Evolutionary conservation across 1,140 invertebrate genomes (phyloP).

Genomic region (Doryteuthis pealeii): DNA sequence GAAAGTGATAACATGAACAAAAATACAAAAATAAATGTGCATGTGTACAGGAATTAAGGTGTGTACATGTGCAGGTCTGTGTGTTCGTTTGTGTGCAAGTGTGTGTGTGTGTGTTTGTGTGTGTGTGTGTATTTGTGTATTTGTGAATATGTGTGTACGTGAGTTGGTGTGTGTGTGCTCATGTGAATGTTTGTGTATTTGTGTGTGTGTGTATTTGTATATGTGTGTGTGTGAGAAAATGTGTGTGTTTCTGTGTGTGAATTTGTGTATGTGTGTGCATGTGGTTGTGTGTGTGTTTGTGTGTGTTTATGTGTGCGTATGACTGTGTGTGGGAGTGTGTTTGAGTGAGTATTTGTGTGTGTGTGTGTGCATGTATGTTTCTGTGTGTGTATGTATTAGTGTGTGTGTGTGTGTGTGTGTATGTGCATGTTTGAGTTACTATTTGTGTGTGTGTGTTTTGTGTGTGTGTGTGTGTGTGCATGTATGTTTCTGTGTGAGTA

Average conservation of each 20-base stretch:
- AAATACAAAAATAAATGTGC: no score
- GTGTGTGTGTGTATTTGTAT: no score
- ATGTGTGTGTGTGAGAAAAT: background rate
- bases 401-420: background rate
- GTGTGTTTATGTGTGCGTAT: background rate
- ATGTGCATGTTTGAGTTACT: background rate
- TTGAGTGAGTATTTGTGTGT: background rate
- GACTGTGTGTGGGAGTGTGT: background rate
- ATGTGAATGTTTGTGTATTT: no score
- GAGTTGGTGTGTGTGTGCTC: no score
- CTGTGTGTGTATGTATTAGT: background rate
- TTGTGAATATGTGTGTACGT: no score
- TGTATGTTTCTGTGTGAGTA: background rate
- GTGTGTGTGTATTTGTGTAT: no score
- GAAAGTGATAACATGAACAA: no score
- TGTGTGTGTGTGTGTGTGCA: background rate
- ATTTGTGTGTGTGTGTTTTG: background rate
- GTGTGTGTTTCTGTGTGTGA: background rate
- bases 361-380: background rate
- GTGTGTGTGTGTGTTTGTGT: no score
- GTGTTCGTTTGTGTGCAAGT: no score
- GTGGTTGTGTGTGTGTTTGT: background rate
- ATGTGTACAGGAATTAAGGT: no score
- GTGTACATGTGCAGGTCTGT: no score
- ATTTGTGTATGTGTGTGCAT: background rate